phyloP scores from a whole-genome alignment of 2,888 invertebrate genomes.

The Xanthorhoe spadicearia region DNA sequence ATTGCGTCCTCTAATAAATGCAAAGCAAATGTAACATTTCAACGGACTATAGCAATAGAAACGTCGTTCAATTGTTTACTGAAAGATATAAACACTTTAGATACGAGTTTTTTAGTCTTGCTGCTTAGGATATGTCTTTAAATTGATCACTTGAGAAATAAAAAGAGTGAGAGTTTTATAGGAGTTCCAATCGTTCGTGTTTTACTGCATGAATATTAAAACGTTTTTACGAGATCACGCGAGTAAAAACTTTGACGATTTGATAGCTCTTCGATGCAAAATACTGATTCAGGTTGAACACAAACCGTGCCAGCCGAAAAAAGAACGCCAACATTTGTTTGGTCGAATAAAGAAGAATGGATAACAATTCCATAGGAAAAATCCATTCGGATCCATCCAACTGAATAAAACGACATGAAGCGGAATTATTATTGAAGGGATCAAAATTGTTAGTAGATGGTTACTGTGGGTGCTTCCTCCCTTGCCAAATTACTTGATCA shows the following conservation, averaged over 20 bases:
- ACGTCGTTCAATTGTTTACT: neutral
- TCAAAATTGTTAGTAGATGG: conserved; percentile 52
- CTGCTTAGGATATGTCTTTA: neutral
- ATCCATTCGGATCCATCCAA: conserved; percentile 75
- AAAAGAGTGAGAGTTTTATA: neutral
- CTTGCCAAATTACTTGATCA: conserved; percentile 35
- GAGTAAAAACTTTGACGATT: conserved; percentile 2
- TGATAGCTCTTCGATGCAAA: conserved; percentile 13
- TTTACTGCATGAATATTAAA: neutral
- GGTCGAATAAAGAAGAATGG: conserved; percentile 44
- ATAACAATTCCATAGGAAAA: conserved; percentile 78
- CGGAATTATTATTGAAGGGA: conserved; percentile 73
- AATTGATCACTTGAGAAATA: neutral
- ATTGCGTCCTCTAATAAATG: too few species aligned
- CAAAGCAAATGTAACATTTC: too few species aligned
- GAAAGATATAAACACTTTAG: neutral
- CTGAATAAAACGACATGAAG: conserved; percentile 77
- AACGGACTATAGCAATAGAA: too few species aligned
- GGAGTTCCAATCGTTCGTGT: neutral
- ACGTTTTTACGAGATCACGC: conserved; percentile 39
- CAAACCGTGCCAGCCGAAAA: conserved; percentile 25
- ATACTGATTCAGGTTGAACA: conserved; percentile 21
- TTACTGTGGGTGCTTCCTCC: conserved; percentile 52
- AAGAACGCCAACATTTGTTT: conserved; percentile 29
- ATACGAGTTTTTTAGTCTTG: neutral